Percentiles rank a stretch among this genome's conserved stretches.
phyloP scores from a whole-genome alignment of 2,888 invertebrate genomes.

The Drosophila percnosoma region DNA sequence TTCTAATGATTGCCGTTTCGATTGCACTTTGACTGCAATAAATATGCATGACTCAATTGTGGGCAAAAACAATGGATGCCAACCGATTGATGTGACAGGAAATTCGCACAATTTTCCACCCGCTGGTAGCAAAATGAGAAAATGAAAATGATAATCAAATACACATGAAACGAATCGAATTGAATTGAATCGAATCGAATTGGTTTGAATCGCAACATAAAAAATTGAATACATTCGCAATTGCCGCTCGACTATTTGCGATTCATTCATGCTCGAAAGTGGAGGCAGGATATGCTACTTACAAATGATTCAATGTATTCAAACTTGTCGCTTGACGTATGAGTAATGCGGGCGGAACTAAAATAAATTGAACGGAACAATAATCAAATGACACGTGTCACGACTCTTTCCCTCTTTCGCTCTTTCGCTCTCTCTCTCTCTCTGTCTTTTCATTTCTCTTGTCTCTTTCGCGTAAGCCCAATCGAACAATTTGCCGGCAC shows the following conservation, averaged over 20 bases:
- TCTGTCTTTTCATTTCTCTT: background rate
- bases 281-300: conserved; percentile 27
- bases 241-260: conserved; percentile 18
- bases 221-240: conserved; percentile 7
- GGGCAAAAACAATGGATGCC: conserved; percentile 53
- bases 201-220: background rate
- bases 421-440: too few relatives aligned
- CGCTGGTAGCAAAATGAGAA: conserved; percentile 15
- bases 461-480: background rate
- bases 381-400: conserved; percentile 2
- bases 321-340: conserved; percentile 16
- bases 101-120: conserved; percentile 49
- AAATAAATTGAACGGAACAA: conserved; percentile 13
- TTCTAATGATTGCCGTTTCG: background rate
- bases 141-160: conserved; percentile 37
- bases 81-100: conserved; percentile 64
- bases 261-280: conserved; percentile 13
- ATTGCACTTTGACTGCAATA: conserved; percentile 15
- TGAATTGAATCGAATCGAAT: conserved; percentile 26
- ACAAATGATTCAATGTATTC: conserved; percentile 21
- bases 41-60: conserved; percentile 55
- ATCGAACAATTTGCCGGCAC: background rate
- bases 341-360: conserved; percentile 17
- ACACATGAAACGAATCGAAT: conserved; percentile 33
- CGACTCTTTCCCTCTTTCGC: background rate